Base-by-base conservation (phyloP, 2,797 vertebrate genomes). In the Leuciscus waleckii region DNA sequence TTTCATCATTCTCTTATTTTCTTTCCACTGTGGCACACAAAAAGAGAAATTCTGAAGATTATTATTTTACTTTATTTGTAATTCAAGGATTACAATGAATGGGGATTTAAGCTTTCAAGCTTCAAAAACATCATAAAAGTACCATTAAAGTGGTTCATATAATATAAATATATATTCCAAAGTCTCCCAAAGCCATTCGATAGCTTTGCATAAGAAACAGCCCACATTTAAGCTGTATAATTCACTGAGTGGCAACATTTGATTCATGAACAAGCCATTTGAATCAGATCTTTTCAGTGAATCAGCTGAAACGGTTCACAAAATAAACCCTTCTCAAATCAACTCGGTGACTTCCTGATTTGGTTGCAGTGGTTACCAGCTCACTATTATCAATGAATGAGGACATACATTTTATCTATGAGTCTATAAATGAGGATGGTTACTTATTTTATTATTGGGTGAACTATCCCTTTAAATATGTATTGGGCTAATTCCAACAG, bases 401-500 rank as follows among this genome's bases (percentile, higher is more conserved):
- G 23, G 23, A 61, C 56, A 51, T 51, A 19, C 49, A 19, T 19
- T 21, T 19, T 21, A 54, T 54, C 51, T 2, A 5, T 5, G 17
- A 11, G 7, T 69, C 67, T 23, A 16, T 71, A 23, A 71, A 74
- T 29, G 14, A 74, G 17, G 4, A 43, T n/a, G 21, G 17, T 43
- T 71, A 19, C 63, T 29, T 8, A 17, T 69, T 70, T 70, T 41
- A 41, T 23, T 41, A 41, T 70, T 61, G 21, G 6, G 11, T n/a
- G 41, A 14, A 46, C 37, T 43, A 46, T 73, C 21, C n/a, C 41
- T 43, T 73, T 13, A 88, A 91, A 88, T 90, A 91, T 91, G 91
- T 87, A 92, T 88, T 90, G 89, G 85, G 88, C 91, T 91, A 89
- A 90, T 87, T 92, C 87, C 90, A 93, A 92, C 91, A 94, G 88